Percentiles rank a stretch among this genome's conserved stretches.
Conservation (phyloP, 1,140 invertebrate species). For the Cydia splendana region DNA sequence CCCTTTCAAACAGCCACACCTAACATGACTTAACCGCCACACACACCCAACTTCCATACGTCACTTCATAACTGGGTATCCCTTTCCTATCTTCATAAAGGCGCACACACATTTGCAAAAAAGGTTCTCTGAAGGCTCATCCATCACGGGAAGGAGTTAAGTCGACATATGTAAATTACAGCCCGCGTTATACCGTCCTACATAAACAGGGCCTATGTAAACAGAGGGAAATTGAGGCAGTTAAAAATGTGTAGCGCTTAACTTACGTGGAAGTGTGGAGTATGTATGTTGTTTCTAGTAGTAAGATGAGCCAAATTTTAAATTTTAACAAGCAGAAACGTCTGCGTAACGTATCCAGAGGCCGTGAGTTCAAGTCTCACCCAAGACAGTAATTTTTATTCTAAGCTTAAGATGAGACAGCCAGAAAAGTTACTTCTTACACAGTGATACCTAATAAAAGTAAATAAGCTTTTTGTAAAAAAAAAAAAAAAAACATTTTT, state of each 20-base stretch:
- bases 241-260: not conserved
- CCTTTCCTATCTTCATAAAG: not conserved
- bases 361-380: no score
- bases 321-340: no score
- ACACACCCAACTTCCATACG: not conserved
- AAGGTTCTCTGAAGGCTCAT: slow-evolving; percentile 16
- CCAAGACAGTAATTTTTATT: no score
- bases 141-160: slow-evolving; percentile 31
- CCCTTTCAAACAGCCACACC: not conserved
- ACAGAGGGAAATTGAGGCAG: not conserved
- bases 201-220: not conserved
- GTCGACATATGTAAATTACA: slow-evolving; percentile 34
- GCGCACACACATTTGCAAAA: not conserved
- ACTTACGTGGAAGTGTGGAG: not conserved
- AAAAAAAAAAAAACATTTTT: no score
- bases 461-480: no score
- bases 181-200: slow-evolving; percentile 17
- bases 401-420: no score
- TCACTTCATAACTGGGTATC: not conserved
- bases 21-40: not conserved
- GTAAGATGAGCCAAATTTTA: no score
- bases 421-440: no score
- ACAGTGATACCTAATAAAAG: no score
- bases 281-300: not conserved
- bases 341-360: no score